phyloP scores from a whole-genome alignment of 2,797 vertebrate species.

The Sebastiscus albofasciatus region DNA sequence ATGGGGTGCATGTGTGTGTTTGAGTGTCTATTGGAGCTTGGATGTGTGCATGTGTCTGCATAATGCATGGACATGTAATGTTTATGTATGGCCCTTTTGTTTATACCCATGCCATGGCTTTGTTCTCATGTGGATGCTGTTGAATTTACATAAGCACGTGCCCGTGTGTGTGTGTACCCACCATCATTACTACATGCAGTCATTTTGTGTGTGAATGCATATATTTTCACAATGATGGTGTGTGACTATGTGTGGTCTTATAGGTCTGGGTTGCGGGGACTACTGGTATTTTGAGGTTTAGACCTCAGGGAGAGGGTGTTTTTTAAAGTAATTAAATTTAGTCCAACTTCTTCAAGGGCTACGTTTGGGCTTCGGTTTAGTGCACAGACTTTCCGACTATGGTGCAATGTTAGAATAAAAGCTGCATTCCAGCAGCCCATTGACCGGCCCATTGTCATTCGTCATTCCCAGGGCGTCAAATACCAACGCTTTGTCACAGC shows the following conservation, averaged over 20 bases:
- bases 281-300: background rate
- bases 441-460: too few species aligned
- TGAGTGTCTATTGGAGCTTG: constrained; percentile 47
- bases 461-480: too few species aligned
- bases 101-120: constrained; percentile 67
- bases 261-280: background rate
- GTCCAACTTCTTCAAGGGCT: background rate
- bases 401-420: background rate
- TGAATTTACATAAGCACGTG: constrained; percentile 61
- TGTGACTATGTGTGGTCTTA: background rate
- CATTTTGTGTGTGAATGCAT: constrained; percentile 22
- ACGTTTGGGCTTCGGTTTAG: background rate
- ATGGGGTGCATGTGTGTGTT: constrained; percentile 56
- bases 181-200: constrained; percentile 20
- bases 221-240: background rate
- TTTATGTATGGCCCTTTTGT: constrained; percentile 74
- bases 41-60: constrained; percentile 68
- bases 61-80: constrained; percentile 71
- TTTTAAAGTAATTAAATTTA: background rate
- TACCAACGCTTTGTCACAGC: too few species aligned
- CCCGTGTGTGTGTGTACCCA: background rate
- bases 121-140: constrained; percentile 60
- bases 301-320: background rate
- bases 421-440: background rate
- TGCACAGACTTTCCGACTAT: background rate